Percentiles rank a stretch among this genome's conserved stretches.
Evolutionary conservation across 2,888 invertebrate genomes (phyloP).

Genomic region (Lasioglossum leucozonium): DNA sequence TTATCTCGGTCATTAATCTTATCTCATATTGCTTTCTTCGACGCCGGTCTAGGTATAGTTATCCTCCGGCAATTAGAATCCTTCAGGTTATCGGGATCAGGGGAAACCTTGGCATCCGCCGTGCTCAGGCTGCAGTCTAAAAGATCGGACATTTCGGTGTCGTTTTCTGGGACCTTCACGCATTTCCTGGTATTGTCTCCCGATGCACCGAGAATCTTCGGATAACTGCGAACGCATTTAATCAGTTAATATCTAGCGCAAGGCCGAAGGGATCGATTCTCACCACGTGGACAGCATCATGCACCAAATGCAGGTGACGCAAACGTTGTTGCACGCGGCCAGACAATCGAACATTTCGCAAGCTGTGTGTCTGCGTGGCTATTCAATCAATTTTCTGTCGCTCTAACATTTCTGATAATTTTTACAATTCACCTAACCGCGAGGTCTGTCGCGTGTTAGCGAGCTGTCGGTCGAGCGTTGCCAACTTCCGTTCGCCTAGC

Average conservation of each 20-base stretch:
- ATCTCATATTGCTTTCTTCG: background rate
- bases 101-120: background rate
- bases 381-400: background rate
- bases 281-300: constrained; percentile 75
- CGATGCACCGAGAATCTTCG: background rate
- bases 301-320: constrained; percentile 76
- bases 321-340: constrained; percentile 72
- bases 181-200: constrained; percentile 46
- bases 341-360: constrained; percentile 73
- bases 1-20: background rate
- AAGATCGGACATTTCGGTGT: background rate
- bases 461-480: background rate
- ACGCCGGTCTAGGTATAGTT: background rate
- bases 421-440: constrained; percentile 3
- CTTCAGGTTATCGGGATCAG: background rate
- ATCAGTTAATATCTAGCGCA: background rate
- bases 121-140: constrained; percentile 1
- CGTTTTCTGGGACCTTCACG: background rate
- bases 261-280: background rate
- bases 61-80: background rate
- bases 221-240: constrained; percentile 34
- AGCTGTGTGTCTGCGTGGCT: background rate
- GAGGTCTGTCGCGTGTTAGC: background rate
- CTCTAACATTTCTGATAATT: constrained; percentile 4
- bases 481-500: constrained; percentile 35